Base-by-base conservation (phyloP, 2,888 invertebrate genomes). In the Parelbella ahira region DNA sequence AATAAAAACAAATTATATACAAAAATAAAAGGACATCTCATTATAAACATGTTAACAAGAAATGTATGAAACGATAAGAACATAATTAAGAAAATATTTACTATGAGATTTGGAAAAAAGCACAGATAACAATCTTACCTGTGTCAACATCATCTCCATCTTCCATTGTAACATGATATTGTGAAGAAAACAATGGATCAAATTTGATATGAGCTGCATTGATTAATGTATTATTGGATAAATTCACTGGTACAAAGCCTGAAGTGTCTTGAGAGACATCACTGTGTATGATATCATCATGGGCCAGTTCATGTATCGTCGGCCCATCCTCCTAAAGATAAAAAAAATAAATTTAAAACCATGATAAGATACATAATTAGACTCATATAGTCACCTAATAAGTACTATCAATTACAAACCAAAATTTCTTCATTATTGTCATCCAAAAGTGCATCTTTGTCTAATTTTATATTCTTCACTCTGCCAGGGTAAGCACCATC, bases 221-320 rank as follows among this genome's bases (percentile, higher is more conserved):
- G 3, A 46, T 33, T 19, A 48, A 34, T 1, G 58, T 27, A 25
- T 52, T 53, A 18, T 49, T 38, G 5, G 69, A 58, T 28, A 77
- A 44, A 9, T 73, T 62, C 32, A 79, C 58, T n/a, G 70, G 63
- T 4, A 74, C 60, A 68, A 68, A 84, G 20, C 64, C 53, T 38
- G 82, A 36, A 5, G 72, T 48, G 47, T 83, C 86, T 51, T 70
- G 77, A 23, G 76, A 67, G 2, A 57, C 50, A 8, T 86, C 80
- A 62, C 55, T 73, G 18, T 75, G 78, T 42, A 78, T 45, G 7
- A 74, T 65, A 49, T 83, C 88, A 58, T 87, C 87, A 58, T 88
- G 87, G 15, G 73, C 80, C 44, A 88, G 58, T 56, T 88, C 88
- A 67, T 88, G 87, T 38, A 88, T 88, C 19, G 84, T 88, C 7